Base-by-base conservation (phyloP, 1,140 invertebrate genomes). In the Amyelois transitella region DNA sequence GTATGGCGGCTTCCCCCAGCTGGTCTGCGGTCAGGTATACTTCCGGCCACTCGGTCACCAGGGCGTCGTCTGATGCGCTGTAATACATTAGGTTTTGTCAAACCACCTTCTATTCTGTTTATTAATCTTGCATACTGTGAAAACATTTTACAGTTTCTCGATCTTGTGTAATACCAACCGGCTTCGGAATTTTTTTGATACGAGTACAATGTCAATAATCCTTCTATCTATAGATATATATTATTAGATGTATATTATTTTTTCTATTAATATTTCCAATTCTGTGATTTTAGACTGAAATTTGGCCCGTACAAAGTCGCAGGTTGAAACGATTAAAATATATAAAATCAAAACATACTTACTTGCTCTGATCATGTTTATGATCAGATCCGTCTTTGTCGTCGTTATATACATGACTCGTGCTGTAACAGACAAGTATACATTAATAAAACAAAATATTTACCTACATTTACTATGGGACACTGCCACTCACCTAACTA, bases 1-100 rank as follows among this genome's bases (percentile, higher is more conserved):
- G 7, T 8, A 21, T 45, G 0, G 95, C 92, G 77, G 98, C 96
- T 1, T 95, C 92, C 8, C 93, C 93, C 10, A 96, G 88, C 43
- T 88, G 84, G 1, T 86, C 80, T 1, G 86, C 66, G 0, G 85
- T 82, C 12, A 89, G 66, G 51, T 80, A 81, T 28, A 81, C 86
- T 52, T 89, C 88, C 0, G 88, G 79, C 86, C 86, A 89, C 55
- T 88, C 86, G 2, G 77, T 65, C 0, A 69, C 75, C 5, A 79
- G 76, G 1, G 83, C 78, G 58, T 89, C 88, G 51, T 89, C 88
- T 17, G 88, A 89, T 54, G 85, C 84, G 64, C 88, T 89, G 54
- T 1, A 64, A 71, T 44, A 53, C 12, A 22, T 18, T 38, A 38
- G n/a, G 6, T 38, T 38, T 38, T 6, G n/a, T 38, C n/a, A 38